Percentiles rank a stretch among this genome's conserved stretches.
Conservation (phyloP, 2,888 invertebrate genomes). For the Sussaba pulchella region DNA sequence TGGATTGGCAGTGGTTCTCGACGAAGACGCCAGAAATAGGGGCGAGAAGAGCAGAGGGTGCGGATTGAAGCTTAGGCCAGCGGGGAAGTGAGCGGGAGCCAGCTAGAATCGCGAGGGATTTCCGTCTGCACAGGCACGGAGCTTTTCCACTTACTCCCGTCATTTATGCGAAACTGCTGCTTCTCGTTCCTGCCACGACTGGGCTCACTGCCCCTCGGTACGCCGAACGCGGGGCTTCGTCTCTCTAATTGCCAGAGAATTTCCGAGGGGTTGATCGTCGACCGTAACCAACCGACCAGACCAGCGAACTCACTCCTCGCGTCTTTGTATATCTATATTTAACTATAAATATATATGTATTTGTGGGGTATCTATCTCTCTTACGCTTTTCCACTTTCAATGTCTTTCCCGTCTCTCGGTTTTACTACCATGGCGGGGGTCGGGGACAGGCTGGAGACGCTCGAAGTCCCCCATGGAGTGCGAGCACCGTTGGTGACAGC, state of each 20-base stretch:
- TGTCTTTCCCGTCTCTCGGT: slow-evolving; percentile 4
- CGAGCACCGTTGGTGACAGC: slow-evolving; percentile 36
- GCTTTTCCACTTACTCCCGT: slow-evolving; percentile 27
- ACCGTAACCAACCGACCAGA: slow-evolving; percentile 41
- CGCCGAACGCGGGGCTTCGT: slow-evolving; percentile 54
- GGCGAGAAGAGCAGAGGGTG: no score
- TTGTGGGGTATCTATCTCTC: background rate
- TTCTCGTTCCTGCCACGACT: background rate
- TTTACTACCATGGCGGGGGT: background rate
- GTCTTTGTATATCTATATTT: slow-evolving; percentile 13
- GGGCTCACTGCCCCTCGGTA: background rate
- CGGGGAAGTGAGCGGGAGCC: background rate
- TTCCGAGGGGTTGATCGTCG: slow-evolving; percentile 53
- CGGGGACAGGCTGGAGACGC: background rate
- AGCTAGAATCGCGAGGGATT: slow-evolving; percentile 41
- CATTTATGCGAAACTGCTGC: slow-evolving; percentile 60
- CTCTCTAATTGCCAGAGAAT: slow-evolving; percentile 62
- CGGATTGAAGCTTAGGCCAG: background rate
- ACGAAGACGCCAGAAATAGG: no score
- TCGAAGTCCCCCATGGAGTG: slow-evolving; percentile 12
- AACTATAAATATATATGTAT: slow-evolving; percentile 4
- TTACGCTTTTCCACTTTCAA: slow-evolving; percentile 13
- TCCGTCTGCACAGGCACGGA: slow-evolving; percentile 14
- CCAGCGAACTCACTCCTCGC: slow-evolving; percentile 39
- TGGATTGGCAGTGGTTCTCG: no score